Evolutionary conservation across 2,113 vertebrate genomes (phyloP).

Genomic region (Platichthys flesus): DNA sequence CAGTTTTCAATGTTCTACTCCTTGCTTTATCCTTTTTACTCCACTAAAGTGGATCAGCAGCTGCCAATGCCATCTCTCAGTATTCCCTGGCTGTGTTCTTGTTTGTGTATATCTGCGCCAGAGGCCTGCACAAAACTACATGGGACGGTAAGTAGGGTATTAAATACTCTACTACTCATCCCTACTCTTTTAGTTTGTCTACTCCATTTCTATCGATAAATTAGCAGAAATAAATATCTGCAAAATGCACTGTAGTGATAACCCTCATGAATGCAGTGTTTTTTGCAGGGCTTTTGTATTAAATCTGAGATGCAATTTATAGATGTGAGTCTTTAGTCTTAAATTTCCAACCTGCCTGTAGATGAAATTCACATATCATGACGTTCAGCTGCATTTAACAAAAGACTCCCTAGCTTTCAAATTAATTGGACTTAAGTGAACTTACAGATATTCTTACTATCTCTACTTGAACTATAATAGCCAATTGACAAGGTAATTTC

Average conservation of each 20-base stretch:
- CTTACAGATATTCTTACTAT: not conserved
- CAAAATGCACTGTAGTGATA: too few species aligned
- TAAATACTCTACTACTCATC: not conserved
- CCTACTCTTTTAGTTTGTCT: not conserved
- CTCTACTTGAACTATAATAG: not conserved
- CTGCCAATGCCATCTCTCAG: constrained; percentile 88
- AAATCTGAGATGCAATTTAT: too few species aligned
- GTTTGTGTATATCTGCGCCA: constrained; percentile 82
- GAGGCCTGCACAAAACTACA: constrained; percentile 84
- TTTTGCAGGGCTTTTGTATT: too few species aligned
- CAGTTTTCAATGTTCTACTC: constrained; percentile 1
- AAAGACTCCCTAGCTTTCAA: not conserved
- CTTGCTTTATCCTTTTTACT: not conserved
- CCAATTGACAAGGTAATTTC: not conserved
- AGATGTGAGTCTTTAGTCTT: too few species aligned
- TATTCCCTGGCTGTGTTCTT: constrained; percentile 83
- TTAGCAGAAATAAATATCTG: too few species aligned
- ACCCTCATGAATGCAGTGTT: too few species aligned
- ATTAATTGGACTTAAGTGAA: not conserved
- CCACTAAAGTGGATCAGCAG: constrained; percentile 86
- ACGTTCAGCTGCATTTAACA: not conserved
- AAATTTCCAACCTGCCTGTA: not conserved
- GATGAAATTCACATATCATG: not conserved
- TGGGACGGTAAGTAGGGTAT: constrained; percentile 85
- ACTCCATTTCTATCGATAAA: not conserved